Base-by-base conservation (phyloP, 2,113 vertebrate genomes). In the Varanus komodoensis region DNA sequence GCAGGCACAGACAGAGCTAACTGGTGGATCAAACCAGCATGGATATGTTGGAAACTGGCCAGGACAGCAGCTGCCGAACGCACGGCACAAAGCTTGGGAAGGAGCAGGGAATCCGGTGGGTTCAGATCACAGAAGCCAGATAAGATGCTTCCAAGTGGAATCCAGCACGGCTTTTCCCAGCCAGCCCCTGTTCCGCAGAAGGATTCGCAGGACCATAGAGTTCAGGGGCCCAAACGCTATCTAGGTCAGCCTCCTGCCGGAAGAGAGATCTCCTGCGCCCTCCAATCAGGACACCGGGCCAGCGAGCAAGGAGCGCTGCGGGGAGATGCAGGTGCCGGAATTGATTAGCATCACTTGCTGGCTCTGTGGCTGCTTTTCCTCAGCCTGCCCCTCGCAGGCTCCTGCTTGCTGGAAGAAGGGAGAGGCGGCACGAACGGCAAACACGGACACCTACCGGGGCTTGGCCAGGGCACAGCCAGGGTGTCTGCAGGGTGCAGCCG, bases 191-290 rank as follows among this genome's bases (percentile, higher is more conserved):
- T 6, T 3, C 75, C 3, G 38, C 75, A 3, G 21, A 2, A 25
- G 21, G 44, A 48, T 25, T 3, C 6, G 8, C 32, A 77, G 34
- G 73, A 64, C 73, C n/a, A 61, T 77, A 87, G 85, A 87, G 85
- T 77, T 57, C 52, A 77, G 23, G n/a, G 52, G 73, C 71, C 85
- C 61, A 44, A 1, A 15, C 38, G 85, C 52, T 75, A 77, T 87
- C 50, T 87, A 74, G 85, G 71, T 77, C 85, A 87, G 52, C 52
- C 73, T 87, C 73, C 52, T 61, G 85, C 85, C 73, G 17, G 71
- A 77, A 77, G 85, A 87, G 85, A 57, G 50, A 69, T 21, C 52
- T 23, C 12, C 52, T 9, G 25, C 23, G 71, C 50, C 71, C 25
- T 57, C 50, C 73, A 54, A 50, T 57, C 9, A 21, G 71, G n/a